phyloP scores from a whole-genome alignment of 1,140 invertebrate genomes.

The Maniola jurtina region DNA sequence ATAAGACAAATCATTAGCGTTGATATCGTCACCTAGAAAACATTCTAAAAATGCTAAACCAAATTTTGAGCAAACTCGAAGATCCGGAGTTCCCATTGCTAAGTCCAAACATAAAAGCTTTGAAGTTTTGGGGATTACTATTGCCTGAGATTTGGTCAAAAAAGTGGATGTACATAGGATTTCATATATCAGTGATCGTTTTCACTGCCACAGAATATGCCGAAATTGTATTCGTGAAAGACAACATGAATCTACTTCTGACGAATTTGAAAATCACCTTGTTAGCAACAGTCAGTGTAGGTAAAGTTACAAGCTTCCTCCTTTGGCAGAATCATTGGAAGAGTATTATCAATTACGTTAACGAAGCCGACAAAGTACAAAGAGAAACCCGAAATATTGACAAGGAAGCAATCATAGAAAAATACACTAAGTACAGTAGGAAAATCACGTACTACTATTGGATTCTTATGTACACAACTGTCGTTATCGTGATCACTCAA shows the following conservation, averaged over 20 bases:
- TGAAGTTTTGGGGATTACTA: conserved; percentile 65
- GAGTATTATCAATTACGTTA: conserved; percentile 60
- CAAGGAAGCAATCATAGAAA: conserved; percentile 41
- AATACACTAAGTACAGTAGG: conserved; percentile 58
- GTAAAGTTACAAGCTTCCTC: conserved; percentile 57
- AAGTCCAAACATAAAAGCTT: conserved; percentile 56
- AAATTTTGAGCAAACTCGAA: conserved; percentile 54
- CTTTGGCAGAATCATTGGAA: conserved; percentile 58
- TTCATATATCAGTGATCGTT: conserved; percentile 52
- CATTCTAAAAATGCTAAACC: conserved; percentile 34
- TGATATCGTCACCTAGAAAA: not conserved
- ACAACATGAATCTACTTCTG: conserved; percentile 54
- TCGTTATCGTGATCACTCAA: conserved; percentile 52
- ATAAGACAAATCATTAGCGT: not conserved
- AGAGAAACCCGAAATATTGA: conserved; percentile 30
- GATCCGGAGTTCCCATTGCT: conserved; percentile 50
- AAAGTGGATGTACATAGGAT: conserved; percentile 51
- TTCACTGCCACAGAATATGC: conserved; percentile 58
- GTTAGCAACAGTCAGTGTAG: conserved; percentile 56
- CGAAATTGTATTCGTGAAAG: conserved; percentile 62
- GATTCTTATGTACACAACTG: conserved; percentile 62
- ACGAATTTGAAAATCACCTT: conserved; percentile 67
- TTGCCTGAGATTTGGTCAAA: conserved; percentile 45
- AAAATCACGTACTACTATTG: conserved; percentile 61
- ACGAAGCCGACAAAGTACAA: conserved; percentile 47